These are phyloP conservation scores for Camarhynchus parvulus DNA, from an alignment of 2,113 vertebrate genomes.

Conservation along the genomic window DNA sequence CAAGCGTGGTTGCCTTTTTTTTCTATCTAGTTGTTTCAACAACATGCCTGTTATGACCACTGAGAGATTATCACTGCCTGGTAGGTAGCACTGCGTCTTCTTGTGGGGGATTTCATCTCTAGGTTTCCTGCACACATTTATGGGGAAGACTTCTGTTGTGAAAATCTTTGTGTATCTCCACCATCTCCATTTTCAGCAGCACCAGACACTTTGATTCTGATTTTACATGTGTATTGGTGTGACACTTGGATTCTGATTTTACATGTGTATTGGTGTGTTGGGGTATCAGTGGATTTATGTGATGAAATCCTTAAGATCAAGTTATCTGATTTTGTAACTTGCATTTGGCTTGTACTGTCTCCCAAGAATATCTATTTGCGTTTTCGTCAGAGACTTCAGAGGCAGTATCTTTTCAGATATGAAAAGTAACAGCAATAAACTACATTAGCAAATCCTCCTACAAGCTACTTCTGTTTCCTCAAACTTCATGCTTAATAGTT, in stretches of 20 bases:
- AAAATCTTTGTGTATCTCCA: neutral
- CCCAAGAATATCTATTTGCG: slow-evolving; percentile 2
- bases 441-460: slow-evolving; percentile 32
- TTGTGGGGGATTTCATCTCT: neutral
- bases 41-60: neutral
- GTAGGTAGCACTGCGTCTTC: neutral
- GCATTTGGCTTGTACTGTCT: neutral
- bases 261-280: neutral
- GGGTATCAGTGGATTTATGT: neutral
- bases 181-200: neutral
- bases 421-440: slow-evolving; percentile 33
- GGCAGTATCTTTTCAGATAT: neutral
- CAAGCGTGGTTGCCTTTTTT: slow-evolving; percentile 10
- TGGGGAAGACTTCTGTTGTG: neutral
- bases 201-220: neutral
- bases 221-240: neutral
- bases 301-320: neutral
- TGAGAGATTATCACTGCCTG: slow-evolving; percentile 2
- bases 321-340: neutral
- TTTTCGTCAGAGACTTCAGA: neutral
- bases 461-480: slow-evolving; percentile 18
- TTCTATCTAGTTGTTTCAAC: neutral
- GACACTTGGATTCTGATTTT: neutral
- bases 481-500: slow-evolving; percentile 12
- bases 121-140: neutral